Base-by-base conservation (phyloP, 2,888 invertebrate species). In the Hypselothyrea guttata region DNA sequence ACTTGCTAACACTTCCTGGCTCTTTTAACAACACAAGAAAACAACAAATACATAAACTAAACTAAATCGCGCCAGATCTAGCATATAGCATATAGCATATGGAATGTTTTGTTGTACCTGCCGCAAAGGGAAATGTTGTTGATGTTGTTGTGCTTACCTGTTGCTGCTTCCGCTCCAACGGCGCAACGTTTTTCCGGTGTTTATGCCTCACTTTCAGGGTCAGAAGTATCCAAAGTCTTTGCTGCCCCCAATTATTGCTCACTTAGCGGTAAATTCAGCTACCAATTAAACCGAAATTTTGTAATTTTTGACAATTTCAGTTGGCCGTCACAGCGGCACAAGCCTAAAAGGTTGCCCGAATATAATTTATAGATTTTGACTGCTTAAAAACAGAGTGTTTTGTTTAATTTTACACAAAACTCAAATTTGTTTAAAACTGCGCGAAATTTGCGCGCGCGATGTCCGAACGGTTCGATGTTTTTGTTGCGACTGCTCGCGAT, bases 311-410 rank as follows among this genome's bases (percentile, higher is more conserved):
- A 5, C 5, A 22, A 22, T 5, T 22, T 22, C 22, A 2, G 22
- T 22, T 22, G 22, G 22, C 22, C 22, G 22, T 22, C 5, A 22
- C 22, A 22, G 22, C 22, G 2, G 72, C 67, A 52, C 55, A 55
- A 28, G 47, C 48, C 40, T 18, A 52, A 51, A 44, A 8, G 52
- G 48, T 55, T 44, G 22, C 41, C 37, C 15, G 22, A 34, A 66
- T 56, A 62, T 22, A 65, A 73, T 47, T 61, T 59, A 54, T 13
- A 22, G 22, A 2, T 34, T 44, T 58, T 76, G 76, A 83, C 79
- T 72, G 75, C 59, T 75, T 83, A 65, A 34, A 52, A 55, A 41
- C 5, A 38, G 60, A 53, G 35, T 75, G 53, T 79, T 58, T 69
- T 72, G 72, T 72, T 76, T 54, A 57, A 54, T 46, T 44, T 49